These are phyloP conservation scores for Drosophila parthenogenetica DNA, from an alignment of 2,888 invertebrate genomes.

Conservation along the genomic window DNA sequence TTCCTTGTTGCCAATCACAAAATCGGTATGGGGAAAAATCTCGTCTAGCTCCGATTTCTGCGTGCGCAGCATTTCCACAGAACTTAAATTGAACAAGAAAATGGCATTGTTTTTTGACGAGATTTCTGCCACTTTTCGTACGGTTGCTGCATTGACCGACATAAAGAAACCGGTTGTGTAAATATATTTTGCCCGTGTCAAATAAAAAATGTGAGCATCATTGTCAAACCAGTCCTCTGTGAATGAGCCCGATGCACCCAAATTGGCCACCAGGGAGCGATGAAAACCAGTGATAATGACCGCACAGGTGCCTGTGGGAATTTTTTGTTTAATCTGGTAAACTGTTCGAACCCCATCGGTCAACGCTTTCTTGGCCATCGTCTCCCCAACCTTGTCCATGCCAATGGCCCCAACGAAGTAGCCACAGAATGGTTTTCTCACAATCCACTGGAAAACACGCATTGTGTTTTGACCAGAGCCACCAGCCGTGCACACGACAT, in stretches of 20 bases:
- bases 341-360: constrained; percentile 50
- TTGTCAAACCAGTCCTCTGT: constrained; percentile 52
- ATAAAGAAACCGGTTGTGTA: constrained; percentile 71
- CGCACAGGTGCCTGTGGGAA: constrained; percentile 65
- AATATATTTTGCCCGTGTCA: constrained; percentile 46
- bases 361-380: constrained; percentile 56
- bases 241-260: constrained; percentile 63
- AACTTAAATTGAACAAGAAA: constrained; percentile 66
- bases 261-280: constrained; percentile 68
- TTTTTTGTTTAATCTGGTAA: constrained; percentile 52
- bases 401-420: constrained; percentile 60
- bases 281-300: constrained; percentile 46
- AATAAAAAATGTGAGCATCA: constrained; percentile 46
- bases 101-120: constrained; percentile 30
- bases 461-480: constrained; percentile 69
- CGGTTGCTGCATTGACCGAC: constrained; percentile 48
- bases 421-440: constrained; percentile 42
- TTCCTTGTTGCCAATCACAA: constrained; percentile 67
- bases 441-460: constrained; percentile 68
- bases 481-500: constrained; percentile 59
- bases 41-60: constrained; percentile 33
- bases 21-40: constrained; percentile 51
- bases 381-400: constrained; percentile 60
- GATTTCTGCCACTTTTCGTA: constrained; percentile 34
- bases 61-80: constrained; percentile 58